Evolutionary conservation across 2,888 invertebrate genomes (phyloP), one percentile per base, ranked within the genome.

Genomic region (Drosophila leonis): DNA sequence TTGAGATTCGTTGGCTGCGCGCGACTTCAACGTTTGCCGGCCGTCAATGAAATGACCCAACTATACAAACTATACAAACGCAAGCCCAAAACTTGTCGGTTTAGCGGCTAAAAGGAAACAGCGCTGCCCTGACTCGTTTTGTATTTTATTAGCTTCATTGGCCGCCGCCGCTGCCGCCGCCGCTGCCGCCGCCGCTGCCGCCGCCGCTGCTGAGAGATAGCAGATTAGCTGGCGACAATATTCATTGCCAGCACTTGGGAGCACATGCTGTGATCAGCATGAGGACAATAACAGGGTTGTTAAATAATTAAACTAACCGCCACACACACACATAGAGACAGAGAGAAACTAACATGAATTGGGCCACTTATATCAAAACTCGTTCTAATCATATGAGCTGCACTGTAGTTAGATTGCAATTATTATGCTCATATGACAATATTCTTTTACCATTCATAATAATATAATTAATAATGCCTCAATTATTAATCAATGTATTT

Each of bases 1-100:
- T 82, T 76, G 73, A 78, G 83, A 83, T 76, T 81, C 76, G 27
- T 44, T 37, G 46, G 27, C 27, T 62, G 55, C 72, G 52, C 56
- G 73, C 70, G 78, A 72, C 84, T 87, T 75, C 24, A 80, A 72
- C 75, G 85, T 71, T 82, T 73, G 80, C 82, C 83, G 78, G 78
- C 63, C 66, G 86, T 83, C 80, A 83, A 83, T 72, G 74, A 75
- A 86, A 74, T 86, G 79, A 62, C 52, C 56, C 51, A 60, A 69
- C 55, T 29, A 48, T n/a, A n/a, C n/a, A n/a, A n/a, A n/a, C 15
- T 35, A 44, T 12, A 10, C 20, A 35, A 52, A 52, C 46, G 64
- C 13, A 15, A 46, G 3, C 35, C 64, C 33, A 52, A 56, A 56
- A 41, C 59, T 54, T 65, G 20, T 62, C 48, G 52, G 37, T 15